Conservation (phyloP, 1,140 invertebrate genomes). For the Caenorhabditis tropicalis region DNA sequence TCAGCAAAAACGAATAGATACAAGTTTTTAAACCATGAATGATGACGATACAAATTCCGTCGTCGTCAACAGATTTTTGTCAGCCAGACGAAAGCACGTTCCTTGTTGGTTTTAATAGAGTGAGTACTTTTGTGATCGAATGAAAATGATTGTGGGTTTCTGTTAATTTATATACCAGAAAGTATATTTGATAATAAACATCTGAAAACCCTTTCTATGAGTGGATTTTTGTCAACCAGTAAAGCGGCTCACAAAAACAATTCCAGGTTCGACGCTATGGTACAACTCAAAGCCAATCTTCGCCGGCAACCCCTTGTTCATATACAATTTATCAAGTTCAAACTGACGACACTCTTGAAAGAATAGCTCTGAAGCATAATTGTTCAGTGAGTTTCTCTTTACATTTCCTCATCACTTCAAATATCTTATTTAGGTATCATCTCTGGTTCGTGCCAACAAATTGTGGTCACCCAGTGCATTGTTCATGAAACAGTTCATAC, state of each 20-base stretch:
- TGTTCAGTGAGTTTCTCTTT: neutral
- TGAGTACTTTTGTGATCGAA: too few relatives aligned
- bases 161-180: too few relatives aligned
- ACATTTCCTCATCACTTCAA: neutral
- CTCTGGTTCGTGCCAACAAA: slow-evolving; percentile 7
- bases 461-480: slow-evolving; percentile 4
- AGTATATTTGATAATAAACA: too few relatives aligned
- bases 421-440: neutral
- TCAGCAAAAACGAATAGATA: neutral
- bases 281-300: slow-evolving; percentile 11
- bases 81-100: slow-evolving; percentile 44
- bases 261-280: neutral
- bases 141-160: too few relatives aligned
- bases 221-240: too few relatives aligned
- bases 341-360: slow-evolving; percentile 15
- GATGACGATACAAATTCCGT: slow-evolving; percentile 14
- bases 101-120: slow-evolving; percentile 22
- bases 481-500: slow-evolving; percentile 27
- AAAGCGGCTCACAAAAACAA: too few relatives aligned
- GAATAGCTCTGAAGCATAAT: slow-evolving; percentile 31
- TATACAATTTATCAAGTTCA: slow-evolving; percentile 26
- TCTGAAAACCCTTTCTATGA: too few relatives aligned
- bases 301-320: neutral
- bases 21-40: slow-evolving; percentile 23
- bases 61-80: neutral